These are phyloP conservation scores for Ambastaia sidthimunki DNA, from an alignment of 2,797 vertebrate genomes.

Conservation along the genomic window DNA sequence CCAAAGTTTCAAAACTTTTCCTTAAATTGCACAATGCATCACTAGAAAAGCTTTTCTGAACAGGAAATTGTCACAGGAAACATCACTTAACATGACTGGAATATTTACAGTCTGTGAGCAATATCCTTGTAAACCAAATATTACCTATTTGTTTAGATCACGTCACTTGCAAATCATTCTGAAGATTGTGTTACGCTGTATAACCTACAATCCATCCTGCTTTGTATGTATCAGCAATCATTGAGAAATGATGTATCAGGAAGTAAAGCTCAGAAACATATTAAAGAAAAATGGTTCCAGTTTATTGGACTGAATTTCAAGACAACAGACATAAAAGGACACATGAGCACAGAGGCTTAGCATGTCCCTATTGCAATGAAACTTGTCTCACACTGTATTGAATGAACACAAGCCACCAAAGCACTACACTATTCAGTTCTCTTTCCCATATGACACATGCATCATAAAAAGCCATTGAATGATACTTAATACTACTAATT, in stretches of 20 bases:
- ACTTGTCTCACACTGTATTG: neutral
- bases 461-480: slow-evolving; percentile 17
- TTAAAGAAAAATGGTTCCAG: slow-evolving; percentile 66
- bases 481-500: slow-evolving; percentile 61
- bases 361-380: neutral
- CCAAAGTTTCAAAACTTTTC: neutral
- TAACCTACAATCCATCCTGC: neutral
- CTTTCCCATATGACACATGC: slow-evolving; percentile 4
- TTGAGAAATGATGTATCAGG: neutral
- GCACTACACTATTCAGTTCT: slow-evolving; percentile 13
- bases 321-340: slow-evolving; percentile 17
- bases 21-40: no score
- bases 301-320: slow-evolving; percentile 73
- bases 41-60: slow-evolving; percentile 13
- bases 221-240: neutral
- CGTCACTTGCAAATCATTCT: neutral
- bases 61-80: slow-evolving; percentile 48
- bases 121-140: neutral
- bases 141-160: neutral
- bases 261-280: neutral
- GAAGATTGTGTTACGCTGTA: neutral
- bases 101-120: neutral
- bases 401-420: neutral
- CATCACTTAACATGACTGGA: slow-evolving; percentile 21
- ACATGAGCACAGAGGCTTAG: slow-evolving; percentile 1